Evolutionary conservation across 2,888 invertebrate species (phyloP).

Genomic region (Pollenia griseotomentosa): DNA sequence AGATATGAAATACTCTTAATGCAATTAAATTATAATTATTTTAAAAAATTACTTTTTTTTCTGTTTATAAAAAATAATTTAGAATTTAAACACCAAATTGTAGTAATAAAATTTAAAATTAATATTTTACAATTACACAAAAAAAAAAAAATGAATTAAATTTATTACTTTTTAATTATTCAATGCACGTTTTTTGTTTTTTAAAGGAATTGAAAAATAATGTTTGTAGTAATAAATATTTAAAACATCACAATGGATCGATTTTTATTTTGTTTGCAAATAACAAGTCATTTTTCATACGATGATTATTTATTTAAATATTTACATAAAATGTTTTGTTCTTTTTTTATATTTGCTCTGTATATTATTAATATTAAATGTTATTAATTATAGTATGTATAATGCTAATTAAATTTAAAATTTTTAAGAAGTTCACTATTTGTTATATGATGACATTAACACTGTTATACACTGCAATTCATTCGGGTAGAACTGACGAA

Average conservation of each 20-base stretch:
- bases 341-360: neutral
- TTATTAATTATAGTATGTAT: neutral
- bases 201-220: slow-evolving; percentile 16
- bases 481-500: too few relatives aligned
- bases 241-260: slow-evolving; percentile 16
- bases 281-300: slow-evolving; percentile 36
- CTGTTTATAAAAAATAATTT: slow-evolving; percentile 11
- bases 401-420: slow-evolving; percentile 20
- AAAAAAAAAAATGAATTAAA: slow-evolving; percentile 16
- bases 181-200: neutral
- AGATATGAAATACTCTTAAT: slow-evolving; percentile 35
- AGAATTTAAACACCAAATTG: slow-evolving; percentile 43
- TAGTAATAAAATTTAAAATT: slow-evolving; percentile 43
- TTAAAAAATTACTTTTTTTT: neutral
- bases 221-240: slow-evolving; percentile 6
- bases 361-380: slow-evolving; percentile 10
- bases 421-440: neutral
- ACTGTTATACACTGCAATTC: neutral
- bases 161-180: slow-evolving; percentile 11
- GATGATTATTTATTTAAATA: slow-evolving; percentile 34
- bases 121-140: slow-evolving; percentile 19
- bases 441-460: neutral
- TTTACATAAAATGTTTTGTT: slow-evolving; percentile 24
- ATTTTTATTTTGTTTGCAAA: slow-evolving; percentile 27
- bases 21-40: neutral